phyloP scores from a whole-genome alignment of 2,797 vertebrate species.

The Acropternis orthonyx region DNA sequence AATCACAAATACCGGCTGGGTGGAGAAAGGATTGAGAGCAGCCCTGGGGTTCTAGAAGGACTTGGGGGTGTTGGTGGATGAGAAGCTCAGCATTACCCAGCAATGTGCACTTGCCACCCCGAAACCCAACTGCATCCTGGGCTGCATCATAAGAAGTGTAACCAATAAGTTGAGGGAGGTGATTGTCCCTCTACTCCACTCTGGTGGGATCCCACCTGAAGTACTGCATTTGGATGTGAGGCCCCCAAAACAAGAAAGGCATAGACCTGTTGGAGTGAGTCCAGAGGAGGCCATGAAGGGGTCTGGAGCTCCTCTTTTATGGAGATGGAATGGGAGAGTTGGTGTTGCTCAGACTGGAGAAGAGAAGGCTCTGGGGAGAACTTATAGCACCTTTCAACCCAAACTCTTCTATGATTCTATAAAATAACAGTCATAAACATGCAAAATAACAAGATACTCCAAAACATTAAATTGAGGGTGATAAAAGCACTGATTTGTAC shows the following conservation, averaged over 20 bases:
- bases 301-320: not conserved
- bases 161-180: not conserved
- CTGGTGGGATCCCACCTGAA: not conserved
- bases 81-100: not conserved
- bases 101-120: not conserved
- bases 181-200: not conserved
- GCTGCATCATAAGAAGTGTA: not conserved
- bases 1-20: not conserved
- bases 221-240: not conserved
- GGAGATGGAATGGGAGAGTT: not conserved
- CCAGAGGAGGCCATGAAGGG: not conserved
- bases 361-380: not conserved
- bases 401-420: not conserved
- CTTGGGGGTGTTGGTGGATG: not conserved
- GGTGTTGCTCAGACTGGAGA: not conserved
- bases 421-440: constrained; percentile 23
- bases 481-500: not conserved
- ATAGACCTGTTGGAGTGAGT: not conserved
- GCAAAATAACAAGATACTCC: constrained; percentile 19
- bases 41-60: not conserved
- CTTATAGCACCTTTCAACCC: not conserved
- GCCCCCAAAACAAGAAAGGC: not conserved
- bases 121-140: not conserved
- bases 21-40: not conserved
- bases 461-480: not conserved